These are phyloP conservation scores for Meles meles DNA, from an alignment of 2,113 vertebrate genomes.

Conservation along the genomic window DNA sequence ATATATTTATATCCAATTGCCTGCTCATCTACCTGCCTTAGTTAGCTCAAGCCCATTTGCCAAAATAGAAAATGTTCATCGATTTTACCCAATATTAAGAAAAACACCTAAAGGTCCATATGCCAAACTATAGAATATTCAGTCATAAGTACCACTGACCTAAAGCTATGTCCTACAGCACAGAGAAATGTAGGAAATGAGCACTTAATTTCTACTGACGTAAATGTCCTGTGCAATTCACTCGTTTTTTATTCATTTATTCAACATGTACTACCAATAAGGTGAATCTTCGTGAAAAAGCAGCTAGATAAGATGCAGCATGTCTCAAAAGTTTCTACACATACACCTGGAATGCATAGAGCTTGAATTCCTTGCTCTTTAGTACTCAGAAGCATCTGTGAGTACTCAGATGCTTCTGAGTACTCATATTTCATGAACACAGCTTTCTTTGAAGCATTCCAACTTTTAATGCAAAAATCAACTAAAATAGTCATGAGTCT, in stretches of 20 bases:
- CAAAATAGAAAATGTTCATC: background rate
- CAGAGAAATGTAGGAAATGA: background rate
- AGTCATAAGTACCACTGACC: background rate
- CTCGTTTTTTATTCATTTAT: constrained; percentile 1
- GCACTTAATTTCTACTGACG: background rate
- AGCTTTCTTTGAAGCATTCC: background rate
- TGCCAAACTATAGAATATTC: background rate
- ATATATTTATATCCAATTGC: background rate
- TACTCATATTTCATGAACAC: background rate
- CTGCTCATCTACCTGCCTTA: background rate
- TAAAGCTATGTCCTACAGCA: background rate
- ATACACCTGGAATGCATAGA: background rate
- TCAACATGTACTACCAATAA: background rate
- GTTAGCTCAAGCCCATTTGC: background rate
- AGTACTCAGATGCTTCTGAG: background rate
- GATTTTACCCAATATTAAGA: background rate
- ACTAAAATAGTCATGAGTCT: background rate
- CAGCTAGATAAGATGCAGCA: background rate
- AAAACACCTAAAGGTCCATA: background rate
- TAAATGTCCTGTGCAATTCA: background rate
- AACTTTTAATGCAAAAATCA: constrained; percentile 8
- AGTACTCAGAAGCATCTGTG: background rate
- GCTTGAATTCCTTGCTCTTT: background rate
- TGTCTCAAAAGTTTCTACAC: background rate
- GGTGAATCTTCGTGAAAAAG: background rate